Evolutionary conservation across 1,140 invertebrate genomes (phyloP), one percentile per base, ranked within the genome.

Genomic region (Leptinotarsa undecemlineata): DNA sequence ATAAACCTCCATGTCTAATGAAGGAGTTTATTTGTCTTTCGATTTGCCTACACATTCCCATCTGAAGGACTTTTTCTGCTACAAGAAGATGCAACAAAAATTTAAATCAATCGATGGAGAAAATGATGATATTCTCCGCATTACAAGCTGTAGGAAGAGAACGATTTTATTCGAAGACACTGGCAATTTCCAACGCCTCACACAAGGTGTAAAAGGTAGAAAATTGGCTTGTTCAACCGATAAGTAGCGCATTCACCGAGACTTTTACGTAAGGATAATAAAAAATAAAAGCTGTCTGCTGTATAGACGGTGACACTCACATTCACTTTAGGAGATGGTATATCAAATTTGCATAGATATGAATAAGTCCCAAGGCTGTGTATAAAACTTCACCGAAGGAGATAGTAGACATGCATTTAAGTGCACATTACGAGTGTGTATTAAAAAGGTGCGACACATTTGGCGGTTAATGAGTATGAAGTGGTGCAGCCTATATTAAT

Each of bases 281-380:
- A 57, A 57, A 57, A 57, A 57, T 17, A 57, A 57, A 57, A 57
- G 3, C 51, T 57, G 51, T 57, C 51, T 57, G 51, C 51, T 57
- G 51, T n/a, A 57, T 57, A 57, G 51, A 57, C 51, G 17, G 51
- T 57, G 51, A 57, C 51, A 57, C 51, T 57, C 51, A 57, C 51
- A 57, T 17, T 57, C 51, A 57, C 51, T 57, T 57, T 57, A 19
- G 51, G 51, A 57, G 51, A 57, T 4, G 51, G 17, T 57, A 57
- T 19, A 57, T 57, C 51, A 57, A 57, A 57, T 57, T 57, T 57
- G 51, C 51, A 57, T 57, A 57, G 51, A 57, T 57, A 57, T 57
- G 51, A 57, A 57, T 57, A 19, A 57, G 3, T 57, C 51, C 17
- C 51, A 57, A 14, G n/a, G 51, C 51, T 17, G 15, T 57, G n/a